These are phyloP conservation scores for Myotis lucifugus DNA, from an alignment of 2,113 vertebrate species.

Conservation along the genomic window DNA sequence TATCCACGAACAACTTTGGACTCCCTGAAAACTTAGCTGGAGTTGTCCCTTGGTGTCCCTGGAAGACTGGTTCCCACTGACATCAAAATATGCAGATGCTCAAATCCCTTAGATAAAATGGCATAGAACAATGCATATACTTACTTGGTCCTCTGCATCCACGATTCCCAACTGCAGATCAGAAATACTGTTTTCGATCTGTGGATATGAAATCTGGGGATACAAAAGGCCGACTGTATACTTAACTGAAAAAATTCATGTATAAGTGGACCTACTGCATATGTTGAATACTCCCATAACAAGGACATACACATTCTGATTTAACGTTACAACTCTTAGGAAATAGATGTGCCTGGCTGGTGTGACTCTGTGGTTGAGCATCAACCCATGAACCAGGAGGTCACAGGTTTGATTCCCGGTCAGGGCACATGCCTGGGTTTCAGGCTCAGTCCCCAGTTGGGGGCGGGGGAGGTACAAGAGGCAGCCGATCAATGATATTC, in stretches of 20 bases:
- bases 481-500: too few species aligned
- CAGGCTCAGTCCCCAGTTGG: too few species aligned
- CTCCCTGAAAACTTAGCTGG: not conserved
- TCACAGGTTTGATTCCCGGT: too few species aligned
- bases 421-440: too few species aligned
- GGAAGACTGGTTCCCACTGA: not conserved
- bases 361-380: too few species aligned
- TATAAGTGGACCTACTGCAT: not conserved
- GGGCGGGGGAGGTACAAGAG: too few species aligned
- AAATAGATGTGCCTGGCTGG: not conserved
- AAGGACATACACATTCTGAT: not conserved
- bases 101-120: not conserved
- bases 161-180: not conserved
- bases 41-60: not conserved
- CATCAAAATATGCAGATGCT: not conserved
- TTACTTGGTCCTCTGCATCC: not conserved
- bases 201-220: not conserved
- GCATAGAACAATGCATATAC: not conserved
- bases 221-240: not conserved
- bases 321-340: not conserved
- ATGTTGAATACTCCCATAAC: not conserved
- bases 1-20: not conserved
- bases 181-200: not conserved
- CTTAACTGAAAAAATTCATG: not conserved
- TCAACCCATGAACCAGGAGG: too few species aligned